Evolutionary conservation across 2,797 vertebrate genomes (phyloP).

Genomic region (Sphaeramia orbicularis): DNA sequence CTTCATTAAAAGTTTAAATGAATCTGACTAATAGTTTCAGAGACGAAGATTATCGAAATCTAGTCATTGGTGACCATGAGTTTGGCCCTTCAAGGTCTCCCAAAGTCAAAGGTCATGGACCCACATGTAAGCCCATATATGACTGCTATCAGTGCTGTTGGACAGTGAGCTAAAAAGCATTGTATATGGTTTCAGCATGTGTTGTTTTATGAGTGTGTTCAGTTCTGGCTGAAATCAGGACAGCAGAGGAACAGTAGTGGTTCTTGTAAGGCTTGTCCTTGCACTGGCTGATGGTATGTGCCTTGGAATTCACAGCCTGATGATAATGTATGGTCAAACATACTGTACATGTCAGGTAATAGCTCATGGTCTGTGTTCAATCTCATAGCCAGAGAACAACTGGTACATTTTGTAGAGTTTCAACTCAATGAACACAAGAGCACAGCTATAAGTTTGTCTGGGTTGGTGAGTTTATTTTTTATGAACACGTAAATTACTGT

Average conservation of each 20-base stretch:
- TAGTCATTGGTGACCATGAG: too few species aligned
- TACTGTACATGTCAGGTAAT: conserved; percentile 23
- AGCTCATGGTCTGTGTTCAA: conserved; percentile 3
- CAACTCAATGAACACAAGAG: conserved; percentile 2
- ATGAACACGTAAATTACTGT: conserved; percentile 1
- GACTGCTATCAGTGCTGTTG: too few species aligned
- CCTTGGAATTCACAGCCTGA: conserved; percentile 28
- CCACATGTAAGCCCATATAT: too few species aligned
- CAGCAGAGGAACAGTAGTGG: not conserved
- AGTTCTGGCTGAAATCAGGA: conserved; percentile 1
- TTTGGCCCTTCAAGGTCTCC: too few species aligned
- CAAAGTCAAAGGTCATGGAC: too few species aligned
- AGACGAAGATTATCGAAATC: too few species aligned
- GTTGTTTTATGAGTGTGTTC: not conserved
- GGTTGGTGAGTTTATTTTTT: not conserved
- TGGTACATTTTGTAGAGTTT: conserved; percentile 19
- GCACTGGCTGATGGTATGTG: conserved; percentile 19
- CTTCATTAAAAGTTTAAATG: too few species aligned
- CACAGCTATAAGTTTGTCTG: not conserved
- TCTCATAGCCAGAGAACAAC: conserved; percentile 6
- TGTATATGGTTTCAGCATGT: too few species aligned
- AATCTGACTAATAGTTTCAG: too few species aligned
- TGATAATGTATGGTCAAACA: conserved; percentile 37
- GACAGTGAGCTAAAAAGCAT: too few species aligned
- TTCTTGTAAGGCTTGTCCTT: not conserved